Conservation (phyloP, 1,140 invertebrate genomes). For the Magallana angulata region DNA sequence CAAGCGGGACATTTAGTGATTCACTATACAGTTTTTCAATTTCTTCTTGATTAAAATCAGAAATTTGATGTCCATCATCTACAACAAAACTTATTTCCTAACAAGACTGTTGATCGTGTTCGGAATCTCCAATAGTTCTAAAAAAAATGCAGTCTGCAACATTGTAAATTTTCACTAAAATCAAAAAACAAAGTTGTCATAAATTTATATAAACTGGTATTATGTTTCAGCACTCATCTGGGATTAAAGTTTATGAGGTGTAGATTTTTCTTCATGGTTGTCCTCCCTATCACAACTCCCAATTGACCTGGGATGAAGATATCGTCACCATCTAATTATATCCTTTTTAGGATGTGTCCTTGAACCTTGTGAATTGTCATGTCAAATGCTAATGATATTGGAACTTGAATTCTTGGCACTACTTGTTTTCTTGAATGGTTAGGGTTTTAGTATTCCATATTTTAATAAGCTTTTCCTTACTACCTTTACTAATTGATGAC, state of each 20-base stretch:
- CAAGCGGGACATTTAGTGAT: background rate
- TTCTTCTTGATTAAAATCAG: background rate
- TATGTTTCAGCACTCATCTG: slow-evolving; percentile 39
- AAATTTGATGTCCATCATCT: background rate
- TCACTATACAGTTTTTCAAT: background rate
- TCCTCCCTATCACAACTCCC: slow-evolving; percentile 53
- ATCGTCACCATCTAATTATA: slow-evolving; percentile 49
- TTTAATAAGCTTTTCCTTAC: slow-evolving; percentile 9
- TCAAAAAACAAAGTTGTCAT: background rate
- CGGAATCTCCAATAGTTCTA: background rate
- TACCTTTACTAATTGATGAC: slow-evolving; percentile 43
- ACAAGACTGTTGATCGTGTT: background rate
- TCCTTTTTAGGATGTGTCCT: slow-evolving; percentile 44
- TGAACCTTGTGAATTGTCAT: slow-evolving; percentile 58
- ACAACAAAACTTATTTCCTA: background rate
- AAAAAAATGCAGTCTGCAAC: background rate
- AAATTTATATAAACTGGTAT: slow-evolving; percentile 1
- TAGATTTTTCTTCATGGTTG: slow-evolving; percentile 36
- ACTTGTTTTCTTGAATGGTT: slow-evolving; percentile 22
- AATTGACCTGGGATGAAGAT: slow-evolving; percentile 55
- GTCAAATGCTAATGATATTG: slow-evolving; percentile 49
- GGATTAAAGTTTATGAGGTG: slow-evolving; percentile 46
- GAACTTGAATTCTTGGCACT: slow-evolving; percentile 44
- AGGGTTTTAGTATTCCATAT: background rate
- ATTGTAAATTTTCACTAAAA: slow-evolving; percentile 33